Percentiles rank a stretch among this genome's conserved stretches.
These are phyloP conservation scores for Rhagoletis zephyria DNA, from an alignment of 1,140 invertebrate genomes.

Conservation along the genomic window DNA sequence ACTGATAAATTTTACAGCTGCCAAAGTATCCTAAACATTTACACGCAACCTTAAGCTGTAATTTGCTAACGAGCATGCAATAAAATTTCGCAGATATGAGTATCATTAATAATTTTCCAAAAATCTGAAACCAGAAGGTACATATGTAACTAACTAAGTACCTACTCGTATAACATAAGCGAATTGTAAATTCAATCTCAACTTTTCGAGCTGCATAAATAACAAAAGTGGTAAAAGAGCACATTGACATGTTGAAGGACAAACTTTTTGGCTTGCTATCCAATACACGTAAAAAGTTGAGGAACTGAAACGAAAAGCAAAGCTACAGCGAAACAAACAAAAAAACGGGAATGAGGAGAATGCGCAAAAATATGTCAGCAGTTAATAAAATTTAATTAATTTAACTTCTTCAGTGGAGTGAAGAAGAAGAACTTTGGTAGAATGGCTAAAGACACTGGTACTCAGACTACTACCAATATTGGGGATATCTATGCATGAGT, in stretches of 20 bases:
- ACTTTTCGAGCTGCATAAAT: constrained; percentile 4
- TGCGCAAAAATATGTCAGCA: constrained; percentile 50
- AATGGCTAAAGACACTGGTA: neutral
- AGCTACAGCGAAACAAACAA: neutral
- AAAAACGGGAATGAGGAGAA: neutral
- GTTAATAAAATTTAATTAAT: constrained; percentile 50
- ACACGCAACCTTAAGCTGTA: no score
- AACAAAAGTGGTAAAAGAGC: neutral
- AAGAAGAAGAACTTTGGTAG: constrained; percentile 13
- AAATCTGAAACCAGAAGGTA: no score
- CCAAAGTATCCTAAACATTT: no score
- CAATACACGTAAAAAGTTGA: neutral
- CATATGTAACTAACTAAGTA: no score
- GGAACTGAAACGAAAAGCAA: neutral
- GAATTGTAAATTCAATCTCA: constrained; percentile 1
- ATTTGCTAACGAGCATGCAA: neutral
- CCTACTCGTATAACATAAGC: neutral
- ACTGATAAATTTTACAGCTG: no score
- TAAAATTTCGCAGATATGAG: neutral
- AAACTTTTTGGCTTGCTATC: neutral
- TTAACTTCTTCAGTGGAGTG: constrained; percentile 11
- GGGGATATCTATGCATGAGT: neutral
- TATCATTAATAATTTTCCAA: neutral
- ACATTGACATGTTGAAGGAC: neutral
- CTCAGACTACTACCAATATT: neutral